These are phyloP conservation scores for Ciconia nigra DNA, from an alignment of 2,797 vertebrate genomes.

Conservation along the genomic window DNA sequence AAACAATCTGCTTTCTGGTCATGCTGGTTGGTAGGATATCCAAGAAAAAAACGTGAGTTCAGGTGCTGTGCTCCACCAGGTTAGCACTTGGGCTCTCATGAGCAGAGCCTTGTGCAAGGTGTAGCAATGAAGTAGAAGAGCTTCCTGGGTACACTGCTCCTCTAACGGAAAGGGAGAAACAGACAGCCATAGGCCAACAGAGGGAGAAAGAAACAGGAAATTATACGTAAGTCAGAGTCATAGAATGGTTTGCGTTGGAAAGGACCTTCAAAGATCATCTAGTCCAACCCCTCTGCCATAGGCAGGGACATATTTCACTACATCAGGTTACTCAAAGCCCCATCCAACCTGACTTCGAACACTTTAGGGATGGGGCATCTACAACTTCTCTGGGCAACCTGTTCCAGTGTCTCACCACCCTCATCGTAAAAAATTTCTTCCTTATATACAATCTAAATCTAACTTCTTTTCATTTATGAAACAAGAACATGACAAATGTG, in stretches of 20 bases:
- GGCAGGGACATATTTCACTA: not conserved
- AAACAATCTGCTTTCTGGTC: not conserved
- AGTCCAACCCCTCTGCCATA: not conserved
- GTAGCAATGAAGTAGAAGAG: conserved; percentile 60
- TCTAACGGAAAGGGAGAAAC: not conserved
- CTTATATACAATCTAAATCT: not conserved
- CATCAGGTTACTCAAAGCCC: not conserved
- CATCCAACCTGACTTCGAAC: not conserved
- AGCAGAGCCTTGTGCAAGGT: not conserved
- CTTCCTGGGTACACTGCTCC: not conserved
- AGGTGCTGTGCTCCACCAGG: not conserved
- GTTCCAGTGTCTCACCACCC: not conserved
- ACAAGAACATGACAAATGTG: fast-evolving
- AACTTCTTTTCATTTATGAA: not conserved
- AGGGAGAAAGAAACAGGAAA: not conserved
- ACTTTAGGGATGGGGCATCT: not conserved
- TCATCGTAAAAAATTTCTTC: not conserved
- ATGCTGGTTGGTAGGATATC: not conserved
- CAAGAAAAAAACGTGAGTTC: conserved; percentile 18
- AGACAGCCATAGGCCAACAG: not conserved
- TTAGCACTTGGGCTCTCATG: not conserved
- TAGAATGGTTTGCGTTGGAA: not conserved
- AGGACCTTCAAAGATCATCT: not conserved
- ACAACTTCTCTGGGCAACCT: not conserved
- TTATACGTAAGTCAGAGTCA: fast-evolving